phyloP scores from a whole-genome alignment of 2,797 vertebrate genomes.

The Chanos chanos region DNA sequence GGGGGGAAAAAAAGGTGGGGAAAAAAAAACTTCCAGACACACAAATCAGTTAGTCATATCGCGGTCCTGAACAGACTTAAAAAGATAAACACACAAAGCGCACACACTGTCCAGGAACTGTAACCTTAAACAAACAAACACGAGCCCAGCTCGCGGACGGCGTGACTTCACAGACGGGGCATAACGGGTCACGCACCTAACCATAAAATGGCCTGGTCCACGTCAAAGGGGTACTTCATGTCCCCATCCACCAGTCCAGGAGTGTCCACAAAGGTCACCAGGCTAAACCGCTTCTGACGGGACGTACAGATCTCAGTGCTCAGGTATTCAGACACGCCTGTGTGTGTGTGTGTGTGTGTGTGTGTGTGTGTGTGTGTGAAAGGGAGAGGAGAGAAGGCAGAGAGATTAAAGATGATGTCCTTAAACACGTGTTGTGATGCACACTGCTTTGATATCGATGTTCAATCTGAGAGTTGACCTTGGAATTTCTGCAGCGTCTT shows the following conservation, averaged over 20 bases:
- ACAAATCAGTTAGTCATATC: background rate
- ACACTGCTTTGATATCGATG: background rate
- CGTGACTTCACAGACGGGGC: too few relatives aligned
- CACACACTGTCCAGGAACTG: background rate
- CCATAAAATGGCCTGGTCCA: conserved; percentile 79
- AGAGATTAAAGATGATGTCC: background rate
- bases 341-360: background rate
- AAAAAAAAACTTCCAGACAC: background rate
- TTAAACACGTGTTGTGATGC: background rate
- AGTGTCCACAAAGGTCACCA: conserved; percentile 82
- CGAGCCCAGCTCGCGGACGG: too few relatives aligned
- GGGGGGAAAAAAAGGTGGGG: background rate
- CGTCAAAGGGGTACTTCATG: conserved; percentile 88
- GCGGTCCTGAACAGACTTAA: background rate
- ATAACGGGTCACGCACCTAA: conserved; percentile 76
- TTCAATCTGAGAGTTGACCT: conserved; percentile 62
- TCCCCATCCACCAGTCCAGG: conserved; percentile 84
- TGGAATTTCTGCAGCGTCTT: conserved; percentile 78
- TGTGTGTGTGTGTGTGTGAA: background rate
- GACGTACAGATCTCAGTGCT: conserved; percentile 84
- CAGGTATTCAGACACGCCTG: conserved; percentile 80
- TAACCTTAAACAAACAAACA: background rate
- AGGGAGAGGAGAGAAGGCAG: background rate
- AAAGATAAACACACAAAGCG: background rate
- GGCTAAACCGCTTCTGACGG: conserved; percentile 80